A percentile compares a stretch with the other conserved stretches of the same genome.
Evolutionary conservation across 2,888 invertebrate species (phyloP).

Genomic region (Cyaniris semiargus): DNA sequence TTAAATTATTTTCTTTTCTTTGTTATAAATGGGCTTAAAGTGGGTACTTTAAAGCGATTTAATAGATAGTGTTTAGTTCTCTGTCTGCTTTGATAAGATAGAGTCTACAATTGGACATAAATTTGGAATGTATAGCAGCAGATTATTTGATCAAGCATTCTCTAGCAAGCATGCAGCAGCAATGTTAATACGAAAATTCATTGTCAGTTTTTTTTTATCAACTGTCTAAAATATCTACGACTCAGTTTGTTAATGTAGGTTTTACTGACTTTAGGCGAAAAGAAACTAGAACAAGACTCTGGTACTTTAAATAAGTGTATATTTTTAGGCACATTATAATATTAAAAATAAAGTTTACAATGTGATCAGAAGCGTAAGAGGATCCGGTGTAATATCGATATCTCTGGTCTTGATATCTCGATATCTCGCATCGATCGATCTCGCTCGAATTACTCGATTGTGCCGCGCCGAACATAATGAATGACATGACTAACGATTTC

Average conservation of each 20-base stretch:
- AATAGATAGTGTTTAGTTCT: too few relatives aligned
- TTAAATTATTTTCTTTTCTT: background rate
- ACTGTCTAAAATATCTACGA: too few relatives aligned
- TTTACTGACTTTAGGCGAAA: background rate
- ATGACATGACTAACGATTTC: conserved; percentile 45
- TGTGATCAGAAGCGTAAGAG: conserved; percentile 23
- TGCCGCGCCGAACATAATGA: conserved; percentile 47
- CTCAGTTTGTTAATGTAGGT: too few relatives aligned
- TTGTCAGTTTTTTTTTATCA: too few relatives aligned
- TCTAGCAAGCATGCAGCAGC: too few relatives aligned
- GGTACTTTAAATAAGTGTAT: too few relatives aligned
- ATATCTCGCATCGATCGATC: conserved; percentile 47
- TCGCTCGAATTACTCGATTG: conserved; percentile 46
- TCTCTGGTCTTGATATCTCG: conserved; percentile 41
- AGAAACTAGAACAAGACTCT: background rate
- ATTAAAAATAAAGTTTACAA: conserved; percentile 8
- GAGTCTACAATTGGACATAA: background rate
- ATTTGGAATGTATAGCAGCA: background rate
- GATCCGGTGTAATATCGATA: conserved; percentile 25
- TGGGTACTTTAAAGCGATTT: too few relatives aligned
- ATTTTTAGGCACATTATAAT: background rate
- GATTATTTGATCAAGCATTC: background rate
- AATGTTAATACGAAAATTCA: too few relatives aligned
- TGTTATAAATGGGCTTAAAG: background rate
- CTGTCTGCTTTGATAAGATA: too few relatives aligned